Conservation (phyloP, 2,888 invertebrate genomes). For the Serrognathus titanus region DNA sequence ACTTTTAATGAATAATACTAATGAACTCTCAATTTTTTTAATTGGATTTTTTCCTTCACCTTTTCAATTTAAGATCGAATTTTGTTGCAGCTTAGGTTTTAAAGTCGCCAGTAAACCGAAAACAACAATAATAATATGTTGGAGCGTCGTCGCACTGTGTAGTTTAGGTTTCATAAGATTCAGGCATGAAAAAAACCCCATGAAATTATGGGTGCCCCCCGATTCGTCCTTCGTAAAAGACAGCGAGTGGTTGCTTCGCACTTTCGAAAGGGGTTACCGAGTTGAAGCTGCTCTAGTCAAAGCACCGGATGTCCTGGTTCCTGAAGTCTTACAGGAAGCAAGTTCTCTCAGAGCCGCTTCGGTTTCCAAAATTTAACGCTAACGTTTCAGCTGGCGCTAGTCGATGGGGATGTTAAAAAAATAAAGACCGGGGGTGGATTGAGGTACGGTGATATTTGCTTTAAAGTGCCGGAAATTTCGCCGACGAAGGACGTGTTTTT, state of each 20-base stretch:
- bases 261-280: conserved; percentile 62
- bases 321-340: conserved; percentile 55
- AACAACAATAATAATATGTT: conserved; percentile 57
- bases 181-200: conserved; percentile 69
- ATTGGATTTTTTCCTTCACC: too few relatives aligned
- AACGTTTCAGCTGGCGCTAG: conserved; percentile 6
- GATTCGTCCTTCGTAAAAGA: conserved; percentile 66
- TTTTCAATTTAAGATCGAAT: not conserved
- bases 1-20: too few relatives aligned
- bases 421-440: conserved; percentile 6
- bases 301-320: conserved; percentile 65
- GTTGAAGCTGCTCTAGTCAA: conserved; percentile 61
- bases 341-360: conserved; percentile 1
- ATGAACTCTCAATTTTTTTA: too few relatives aligned
- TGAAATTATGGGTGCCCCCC: conserved; percentile 73
- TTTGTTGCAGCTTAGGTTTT: conserved; percentile 58
- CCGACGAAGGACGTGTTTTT: conserved; percentile 9
- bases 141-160: conserved; percentile 57
- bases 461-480: conserved; percentile 10
- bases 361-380: not conserved
- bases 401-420: conserved; percentile 10
- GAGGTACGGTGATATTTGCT: conserved; percentile 10
- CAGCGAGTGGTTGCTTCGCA: conserved; percentile 69
- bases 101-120: conserved; percentile 59
- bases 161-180: conserved; percentile 62